phyloP scores from a whole-genome alignment of 2,888 invertebrate genomes.

The Athalia cordata region DNA sequence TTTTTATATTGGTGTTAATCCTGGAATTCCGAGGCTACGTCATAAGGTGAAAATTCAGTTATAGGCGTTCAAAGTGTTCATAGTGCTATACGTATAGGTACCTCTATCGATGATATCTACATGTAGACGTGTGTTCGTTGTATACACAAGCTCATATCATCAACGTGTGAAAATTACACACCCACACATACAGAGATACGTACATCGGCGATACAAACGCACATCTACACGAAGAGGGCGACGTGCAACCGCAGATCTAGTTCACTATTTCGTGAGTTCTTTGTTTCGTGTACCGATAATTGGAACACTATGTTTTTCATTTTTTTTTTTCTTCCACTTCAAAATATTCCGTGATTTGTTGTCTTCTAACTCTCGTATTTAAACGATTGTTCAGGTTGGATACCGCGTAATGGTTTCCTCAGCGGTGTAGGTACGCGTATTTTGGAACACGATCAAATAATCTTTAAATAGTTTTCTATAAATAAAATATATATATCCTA shows the following conservation, averaged over 20 bases:
- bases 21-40: conserved; percentile 31
- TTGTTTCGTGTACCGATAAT: conserved; percentile 37
- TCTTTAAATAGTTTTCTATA: conserved; percentile 62
- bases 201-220: too few relatives aligned
- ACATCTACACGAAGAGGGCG: too few relatives aligned
- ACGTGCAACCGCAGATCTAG: conserved; percentile 22
- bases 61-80: conserved; percentile 29
- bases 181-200: too few relatives aligned
- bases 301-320: too few relatives aligned
- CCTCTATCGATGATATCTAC: background rate
- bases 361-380: too few relatives aligned
- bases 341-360: too few relatives aligned
- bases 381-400: background rate
- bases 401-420: conserved; percentile 54
- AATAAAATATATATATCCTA: conserved; percentile 59
- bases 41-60: conserved; percentile 30
- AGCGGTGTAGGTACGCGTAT: conserved; percentile 53
- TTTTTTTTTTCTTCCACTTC: too few relatives aligned
- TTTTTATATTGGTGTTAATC: conserved; percentile 18
- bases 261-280: conserved; percentile 42
- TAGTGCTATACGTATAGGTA: conserved; percentile 19
- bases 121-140: background rate
- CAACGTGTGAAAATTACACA: too few relatives aligned
- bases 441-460: conserved; percentile 57
- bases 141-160: background rate